Percentiles rank a stretch among this genome's conserved stretches.
Evolutionary conservation across 2,113 vertebrate genomes (phyloP).

Genomic region (Tichodroma muraria): DNA sequence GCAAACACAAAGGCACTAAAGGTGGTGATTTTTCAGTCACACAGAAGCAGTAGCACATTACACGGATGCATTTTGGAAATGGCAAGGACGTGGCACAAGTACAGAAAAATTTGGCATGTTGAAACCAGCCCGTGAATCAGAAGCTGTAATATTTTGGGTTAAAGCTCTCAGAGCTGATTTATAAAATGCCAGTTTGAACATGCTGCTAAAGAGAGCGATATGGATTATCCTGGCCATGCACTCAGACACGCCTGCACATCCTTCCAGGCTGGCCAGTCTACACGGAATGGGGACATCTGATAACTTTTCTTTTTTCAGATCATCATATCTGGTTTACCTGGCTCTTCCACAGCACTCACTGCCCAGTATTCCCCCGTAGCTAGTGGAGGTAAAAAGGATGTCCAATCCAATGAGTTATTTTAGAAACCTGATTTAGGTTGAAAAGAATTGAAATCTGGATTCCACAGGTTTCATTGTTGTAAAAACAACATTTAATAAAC

Average conservation of each 20-base stretch:
- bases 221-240: neutral
- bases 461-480: neutral
- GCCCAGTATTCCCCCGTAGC: neutral
- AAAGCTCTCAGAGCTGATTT: neutral
- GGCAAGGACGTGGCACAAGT: neutral
- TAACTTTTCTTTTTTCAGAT: neutral
- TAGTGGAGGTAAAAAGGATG: neutral
- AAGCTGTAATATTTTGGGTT: neutral
- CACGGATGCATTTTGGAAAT: neutral
- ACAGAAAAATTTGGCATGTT: neutral
- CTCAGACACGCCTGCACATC: neutral
- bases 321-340: neutral
- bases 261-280: neutral
- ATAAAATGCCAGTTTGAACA: neutral
- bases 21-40: neutral
- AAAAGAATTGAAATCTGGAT: neutral
- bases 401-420: neutral
- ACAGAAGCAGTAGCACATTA: neutral
- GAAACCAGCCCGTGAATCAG: neutral
- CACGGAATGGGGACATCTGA: neutral
- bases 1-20: neutral
- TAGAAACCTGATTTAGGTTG: neutral
- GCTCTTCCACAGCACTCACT: neutral
- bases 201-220: neutral
- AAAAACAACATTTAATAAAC: neutral